A percentile compares a stretch with the other conserved stretches of the same genome.
phyloP scores from a whole-genome alignment of 2,888 invertebrate species.

The Xylota sylvarum region DNA sequence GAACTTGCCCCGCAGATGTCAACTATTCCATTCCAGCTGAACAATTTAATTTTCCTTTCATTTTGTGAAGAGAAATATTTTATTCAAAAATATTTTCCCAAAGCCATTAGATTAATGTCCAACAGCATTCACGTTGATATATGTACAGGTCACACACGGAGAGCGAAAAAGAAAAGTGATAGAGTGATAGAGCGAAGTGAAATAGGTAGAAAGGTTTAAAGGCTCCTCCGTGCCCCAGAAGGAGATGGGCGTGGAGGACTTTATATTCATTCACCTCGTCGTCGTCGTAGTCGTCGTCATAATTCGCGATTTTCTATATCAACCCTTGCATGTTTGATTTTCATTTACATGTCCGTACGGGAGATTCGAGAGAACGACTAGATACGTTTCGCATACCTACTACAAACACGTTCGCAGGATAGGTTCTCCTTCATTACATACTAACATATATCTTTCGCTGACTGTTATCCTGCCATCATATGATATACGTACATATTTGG shows the following conservation, averaged over 20 bases:
- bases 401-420: constrained; percentile 54
- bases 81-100: constrained; percentile 68
- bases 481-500: constrained; percentile 74
- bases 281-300: constrained; percentile 77
- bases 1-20: constrained; percentile 55
- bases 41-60: constrained; percentile 47
- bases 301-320: constrained; percentile 82
- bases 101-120: constrained; percentile 75
- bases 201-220: constrained; percentile 64
- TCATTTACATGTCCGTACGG: constrained; percentile 82
- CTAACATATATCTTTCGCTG: constrained; percentile 55
- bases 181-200: too few relatives aligned
- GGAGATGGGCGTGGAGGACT: constrained; percentile 74
- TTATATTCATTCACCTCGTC: constrained; percentile 68
- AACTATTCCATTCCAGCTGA: constrained; percentile 55
- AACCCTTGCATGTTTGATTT: constrained; percentile 85
- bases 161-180: constrained; percentile 34
- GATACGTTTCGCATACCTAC: constrained; percentile 52
- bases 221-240: constrained; percentile 45
- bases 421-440: constrained; percentile 49
- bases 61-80: constrained; percentile 55
- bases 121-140: constrained; percentile 57
- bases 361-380: constrained; percentile 57
- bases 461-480: constrained; percentile 72
- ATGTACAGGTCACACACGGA: constrained; percentile 68